Base-by-base conservation (phyloP, 1,140 invertebrate species). In the Heliconius hermathena region DNA sequence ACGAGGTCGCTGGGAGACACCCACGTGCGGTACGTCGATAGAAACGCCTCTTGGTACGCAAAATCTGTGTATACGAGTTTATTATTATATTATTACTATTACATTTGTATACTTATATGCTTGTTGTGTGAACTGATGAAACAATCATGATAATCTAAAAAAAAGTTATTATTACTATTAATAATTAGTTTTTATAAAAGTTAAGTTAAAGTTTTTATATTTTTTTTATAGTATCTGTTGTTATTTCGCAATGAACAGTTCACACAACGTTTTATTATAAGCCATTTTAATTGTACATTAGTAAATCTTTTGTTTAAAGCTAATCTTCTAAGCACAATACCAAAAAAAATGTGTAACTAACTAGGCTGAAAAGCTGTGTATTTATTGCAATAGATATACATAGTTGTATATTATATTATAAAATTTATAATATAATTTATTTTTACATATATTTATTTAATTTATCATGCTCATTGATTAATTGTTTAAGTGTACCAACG, bases 21-120 rank as follows among this genome's bases (percentile, higher is more conserved):
- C 95, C 99, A 99, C 78, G 98, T 99, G 84, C 99, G 96, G 94
- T 99, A 99, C 60, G 99, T 99, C 33, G 98, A 98, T 82, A 99
- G 96, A 94, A 99, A 99, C 54, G 99, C 98, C 95, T 99, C 98
- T 96, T 99, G 98, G 95, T 99, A 99, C 89, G 98, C 96, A 92
- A 98, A 98, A 95, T 98, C 98, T 98, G 95, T 78, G 75, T 82
- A 90, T 80, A 16, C 4, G 41, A 46, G 13, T 46, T 46, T 46
- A 46, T 41, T 41, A 11, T 41, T 73, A 84, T 71, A 71, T 33
- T 18, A 71, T 71, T 36, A 22, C 38, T 71, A 16, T 26, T 66
- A 66, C 9, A 66, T 29, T 66, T 66, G 4, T 66, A 16, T 26
- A 66, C 8, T 66, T 11, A 29, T 66, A 66, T 29, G 11, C 60